Evolutionary conservation across 2,113 vertebrate genomes (phyloP).

Genomic region (Caranx melampygus): DNA sequence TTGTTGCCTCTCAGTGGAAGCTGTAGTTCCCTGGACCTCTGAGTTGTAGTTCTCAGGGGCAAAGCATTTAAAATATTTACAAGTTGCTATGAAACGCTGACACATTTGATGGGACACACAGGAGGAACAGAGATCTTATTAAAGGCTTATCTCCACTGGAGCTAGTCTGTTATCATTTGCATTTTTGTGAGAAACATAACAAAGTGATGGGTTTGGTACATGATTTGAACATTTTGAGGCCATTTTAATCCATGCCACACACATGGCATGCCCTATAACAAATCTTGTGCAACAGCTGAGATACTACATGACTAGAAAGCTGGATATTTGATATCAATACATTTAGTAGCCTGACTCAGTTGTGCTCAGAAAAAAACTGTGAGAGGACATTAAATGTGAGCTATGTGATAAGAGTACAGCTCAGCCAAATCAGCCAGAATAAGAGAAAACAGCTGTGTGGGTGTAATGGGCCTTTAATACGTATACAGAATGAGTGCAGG

Average conservation of each 20-base stretch:
- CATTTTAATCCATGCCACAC: not conserved
- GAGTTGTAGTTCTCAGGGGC: constrained; percentile 45
- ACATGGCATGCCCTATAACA: not conserved
- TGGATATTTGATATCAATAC: not conserved
- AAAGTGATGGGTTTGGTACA: not conserved
- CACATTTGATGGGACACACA: constrained; percentile 25
- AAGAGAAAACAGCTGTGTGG: too few species aligned
- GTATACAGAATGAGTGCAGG: too few species aligned
- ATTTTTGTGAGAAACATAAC: not conserved
- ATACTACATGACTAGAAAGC: not conserved
- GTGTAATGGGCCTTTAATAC: not conserved
- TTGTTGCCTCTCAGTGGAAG: constrained; percentile 29
- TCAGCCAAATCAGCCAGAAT: too few species aligned
- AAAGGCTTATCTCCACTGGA: not conserved
- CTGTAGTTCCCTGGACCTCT: constrained; percentile 61
- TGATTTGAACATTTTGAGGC: not conserved
- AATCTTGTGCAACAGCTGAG: not conserved
- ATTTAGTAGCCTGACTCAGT: not conserved
- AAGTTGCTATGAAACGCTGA: constrained; percentile 39
- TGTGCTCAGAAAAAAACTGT: too few species aligned
- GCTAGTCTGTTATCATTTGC: not conserved
- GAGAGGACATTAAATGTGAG: too few species aligned
- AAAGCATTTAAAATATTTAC: constrained; percentile 15
- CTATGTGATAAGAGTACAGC: not conserved
- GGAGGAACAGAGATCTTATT: not conserved